Evolutionary conservation across 30 jellyfish, hydroid and myxozoan species (phyloP), one percentile per base, ranked within the genome.

Genomic region (Sanderia malayensis): DNA sequence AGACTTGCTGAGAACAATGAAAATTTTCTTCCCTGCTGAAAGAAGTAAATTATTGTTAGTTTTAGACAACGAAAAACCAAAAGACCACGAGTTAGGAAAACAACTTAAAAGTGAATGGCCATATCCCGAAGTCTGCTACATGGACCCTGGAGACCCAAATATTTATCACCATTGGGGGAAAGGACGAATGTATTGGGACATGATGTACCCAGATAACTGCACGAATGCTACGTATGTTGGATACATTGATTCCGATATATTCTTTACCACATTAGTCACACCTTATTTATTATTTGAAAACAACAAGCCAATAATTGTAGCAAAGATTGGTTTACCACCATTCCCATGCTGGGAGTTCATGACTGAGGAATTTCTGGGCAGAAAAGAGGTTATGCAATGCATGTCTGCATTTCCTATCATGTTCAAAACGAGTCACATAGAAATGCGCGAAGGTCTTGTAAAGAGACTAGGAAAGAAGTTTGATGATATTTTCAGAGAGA

Each of bases 401-500:
- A 71, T 71, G 84, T 44, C 83, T 71, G 53, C 53, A 11, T 71
- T 84, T 68, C 95, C 95, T n/a, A 78, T 84, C 22, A 70, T 76
- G 2, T 13, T 75, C 58, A 84, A 75, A 44, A 82, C 76, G 27
- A 29, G 44, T 44, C 95, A 84, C 41, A 68, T 84, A 4, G 76
- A 52, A 32, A 13, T 84, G 74, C 92, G 95, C 18, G 44, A 32
- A 17, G 67, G 27, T 47, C 58, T 67, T 0, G 91, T 37, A 37
- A 65, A 65, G 55, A 59, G 70, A 31, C 76, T 27, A 19, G 24
- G 41, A 18, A 67, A 41, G 61, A 31, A 81, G 2, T 84, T 84
- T 57, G 23, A 15, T 2, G 67, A 64, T 4, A 82, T 69, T 31
- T 84, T 84, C 24, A 67, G 76, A 1, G 84, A 84, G 24, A 52